phyloP scores from a whole-genome alignment of 2,797 vertebrate genomes.

The Pygocentrus nattereri region DNA sequence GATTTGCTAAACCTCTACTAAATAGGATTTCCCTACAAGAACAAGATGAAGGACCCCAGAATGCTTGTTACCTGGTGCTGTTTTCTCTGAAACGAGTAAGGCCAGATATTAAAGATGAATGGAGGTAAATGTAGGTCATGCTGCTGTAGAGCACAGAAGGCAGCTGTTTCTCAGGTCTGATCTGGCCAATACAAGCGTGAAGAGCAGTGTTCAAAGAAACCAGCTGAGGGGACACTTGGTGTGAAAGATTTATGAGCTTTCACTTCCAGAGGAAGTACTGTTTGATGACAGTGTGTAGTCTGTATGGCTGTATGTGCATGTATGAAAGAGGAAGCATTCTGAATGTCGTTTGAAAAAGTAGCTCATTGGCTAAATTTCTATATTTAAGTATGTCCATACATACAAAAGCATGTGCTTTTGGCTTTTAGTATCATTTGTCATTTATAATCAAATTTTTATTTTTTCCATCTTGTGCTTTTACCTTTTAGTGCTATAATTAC shows the following conservation, averaged over 20 bases:
- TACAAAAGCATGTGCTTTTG: too few species aligned
- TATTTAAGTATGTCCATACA: too few species aligned
- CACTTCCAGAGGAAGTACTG: slow-evolving; percentile 26
- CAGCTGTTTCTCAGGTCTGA: slow-evolving; percentile 22
- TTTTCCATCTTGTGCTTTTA: too few species aligned
- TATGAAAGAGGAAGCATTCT: not conserved
- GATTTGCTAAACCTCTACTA: not conserved
- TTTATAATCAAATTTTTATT: too few species aligned
- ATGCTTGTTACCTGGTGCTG: not conserved
- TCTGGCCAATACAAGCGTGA: slow-evolving; percentile 16
- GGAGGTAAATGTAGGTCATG: slow-evolving; percentile 26
- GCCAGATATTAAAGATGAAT: slow-evolving; percentile 19
- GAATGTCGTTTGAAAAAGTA: too few species aligned
- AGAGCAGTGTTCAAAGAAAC: slow-evolving; percentile 24
- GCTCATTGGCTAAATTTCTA: too few species aligned
- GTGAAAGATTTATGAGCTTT: slow-evolving; percentile 52
- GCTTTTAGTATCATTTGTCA: too few species aligned
- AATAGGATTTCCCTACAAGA: not conserved
- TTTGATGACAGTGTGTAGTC: slow-evolving; percentile 16
- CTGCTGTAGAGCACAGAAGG: slow-evolving; percentile 6
- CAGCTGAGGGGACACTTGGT: slow-evolving; percentile 34
- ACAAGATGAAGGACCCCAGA: not conserved
- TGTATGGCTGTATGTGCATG: slow-evolving; percentile 6
- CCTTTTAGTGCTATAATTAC: too few species aligned
- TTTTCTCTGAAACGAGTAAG: not conserved